Conservation (phyloP, 2,113 vertebrate genomes). For the Mystacornis crossleyi region DNA sequence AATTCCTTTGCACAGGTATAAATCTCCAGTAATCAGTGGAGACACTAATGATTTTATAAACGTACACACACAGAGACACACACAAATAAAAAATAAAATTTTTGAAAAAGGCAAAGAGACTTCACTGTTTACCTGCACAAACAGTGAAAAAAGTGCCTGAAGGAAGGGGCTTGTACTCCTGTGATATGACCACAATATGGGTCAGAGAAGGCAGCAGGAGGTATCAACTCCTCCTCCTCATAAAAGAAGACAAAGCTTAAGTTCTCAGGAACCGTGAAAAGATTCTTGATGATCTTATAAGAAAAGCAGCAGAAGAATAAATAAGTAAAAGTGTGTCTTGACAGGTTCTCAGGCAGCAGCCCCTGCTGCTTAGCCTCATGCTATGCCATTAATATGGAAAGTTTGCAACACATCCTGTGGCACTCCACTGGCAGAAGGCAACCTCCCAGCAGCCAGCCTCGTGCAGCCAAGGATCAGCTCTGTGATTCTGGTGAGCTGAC, state of each 20-base stretch:
- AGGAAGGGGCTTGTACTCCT: background rate
- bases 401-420: background rate
- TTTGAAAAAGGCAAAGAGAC: background rate
- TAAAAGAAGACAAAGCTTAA: background rate
- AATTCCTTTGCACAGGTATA: background rate
- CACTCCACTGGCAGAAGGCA: background rate
- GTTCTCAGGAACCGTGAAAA: background rate
- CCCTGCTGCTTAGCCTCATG: background rate
- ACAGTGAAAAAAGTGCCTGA: background rate
- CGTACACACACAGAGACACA: too few species aligned
- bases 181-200: background rate
- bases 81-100: background rate
- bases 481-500: background rate
- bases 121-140: background rate
- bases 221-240: background rate
- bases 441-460: background rate
- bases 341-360: background rate
- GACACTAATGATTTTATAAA: background rate
- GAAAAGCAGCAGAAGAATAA: background rate
- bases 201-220: background rate
- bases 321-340: background rate
- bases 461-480: background rate
- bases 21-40: background rate
- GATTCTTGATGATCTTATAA: background rate
- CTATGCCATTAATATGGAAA: background rate